phyloP scores from a whole-genome alignment of 2,113 vertebrate genomes.

The Epinephelus moara region DNA sequence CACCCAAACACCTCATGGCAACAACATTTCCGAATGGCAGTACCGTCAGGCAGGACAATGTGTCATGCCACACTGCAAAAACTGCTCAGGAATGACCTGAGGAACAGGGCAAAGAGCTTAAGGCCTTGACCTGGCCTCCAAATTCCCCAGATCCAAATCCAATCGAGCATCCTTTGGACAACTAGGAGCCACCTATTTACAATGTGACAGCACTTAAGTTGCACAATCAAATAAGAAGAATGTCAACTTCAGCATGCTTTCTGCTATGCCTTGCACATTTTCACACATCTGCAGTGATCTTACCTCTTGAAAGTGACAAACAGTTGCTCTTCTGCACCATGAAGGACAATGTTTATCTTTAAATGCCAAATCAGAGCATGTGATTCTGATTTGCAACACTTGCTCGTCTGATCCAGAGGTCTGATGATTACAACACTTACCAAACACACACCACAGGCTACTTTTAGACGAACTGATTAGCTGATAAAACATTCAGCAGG shows the following conservation, averaged over 20 bases:
- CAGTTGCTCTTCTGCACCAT: background rate
- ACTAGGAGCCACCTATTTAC: background rate
- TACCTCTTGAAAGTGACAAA: background rate
- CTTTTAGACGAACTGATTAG: background rate
- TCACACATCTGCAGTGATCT: background rate
- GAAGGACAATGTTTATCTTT: background rate
- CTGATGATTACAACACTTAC: conserved; percentile 15
- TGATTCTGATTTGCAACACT: conserved; percentile 37
- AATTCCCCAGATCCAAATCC: too few species aligned
- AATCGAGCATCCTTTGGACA: too few species aligned
- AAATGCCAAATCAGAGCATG: conserved; percentile 12
- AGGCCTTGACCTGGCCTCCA: too few species aligned
- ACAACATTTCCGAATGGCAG: too few species aligned
- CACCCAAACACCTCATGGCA: too few species aligned
- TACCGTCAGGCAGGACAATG: too few species aligned
- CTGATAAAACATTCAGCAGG: background rate
- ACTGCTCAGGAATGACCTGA: too few species aligned
- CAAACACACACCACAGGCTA: background rate
- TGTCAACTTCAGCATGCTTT: background rate
- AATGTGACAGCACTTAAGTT: background rate
- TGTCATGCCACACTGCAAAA: too few species aligned
- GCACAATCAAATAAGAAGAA: background rate
- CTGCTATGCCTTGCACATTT: background rate
- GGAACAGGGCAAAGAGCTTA: too few species aligned
- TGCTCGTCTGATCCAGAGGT: conserved; percentile 31